These are phyloP conservation scores for Otolemur garnettii DNA, from an alignment of 2,113 vertebrate genomes.

Conservation along the genomic window DNA sequence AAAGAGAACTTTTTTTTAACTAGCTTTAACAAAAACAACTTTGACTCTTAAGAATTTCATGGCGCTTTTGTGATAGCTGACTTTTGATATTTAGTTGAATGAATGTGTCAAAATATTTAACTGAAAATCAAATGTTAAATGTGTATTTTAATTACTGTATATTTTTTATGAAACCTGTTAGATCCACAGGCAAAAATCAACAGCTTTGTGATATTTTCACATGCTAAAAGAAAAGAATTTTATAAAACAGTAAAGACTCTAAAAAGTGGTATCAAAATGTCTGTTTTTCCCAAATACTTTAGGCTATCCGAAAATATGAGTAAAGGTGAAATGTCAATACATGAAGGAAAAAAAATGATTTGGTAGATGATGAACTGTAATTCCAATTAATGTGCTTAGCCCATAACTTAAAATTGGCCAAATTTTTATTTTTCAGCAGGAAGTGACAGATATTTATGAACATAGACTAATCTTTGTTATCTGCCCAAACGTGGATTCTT, in stretches of 20 bases:
- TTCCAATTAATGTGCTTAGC: slow-evolving; percentile 21
- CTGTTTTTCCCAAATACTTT: slow-evolving; percentile 41
- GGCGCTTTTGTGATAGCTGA: slow-evolving; percentile 57
- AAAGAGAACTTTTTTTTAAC: slow-evolving; percentile 33
- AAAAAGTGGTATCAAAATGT: not conserved
- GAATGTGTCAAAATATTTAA: slow-evolving; percentile 69
- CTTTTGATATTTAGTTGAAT: slow-evolving; percentile 59
- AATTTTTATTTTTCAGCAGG: slow-evolving; percentile 41
- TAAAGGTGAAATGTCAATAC: slow-evolving; percentile 54
- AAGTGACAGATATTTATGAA: slow-evolving; percentile 9
- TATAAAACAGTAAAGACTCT: not conserved
- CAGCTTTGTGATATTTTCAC: not conserved
- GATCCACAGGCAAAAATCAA: slow-evolving; percentile 21
- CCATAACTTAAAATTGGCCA: not conserved
- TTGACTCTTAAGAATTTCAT: slow-evolving; percentile 56
- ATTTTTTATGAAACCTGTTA: slow-evolving; percentile 47
- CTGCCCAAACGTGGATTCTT: not conserved
- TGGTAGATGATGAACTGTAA: slow-evolving; percentile 39
- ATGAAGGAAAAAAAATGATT: not conserved
- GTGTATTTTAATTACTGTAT: slow-evolving; percentile 59
- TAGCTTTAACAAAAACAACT: slow-evolving; percentile 47
- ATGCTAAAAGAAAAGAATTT: not conserved
- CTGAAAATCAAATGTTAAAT: slow-evolving; percentile 51
- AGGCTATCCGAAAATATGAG: slow-evolving; percentile 42
- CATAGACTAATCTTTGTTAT: not conserved